Conservation (phyloP, 2,888 invertebrate genomes). For the Brenthis hecate region DNA sequence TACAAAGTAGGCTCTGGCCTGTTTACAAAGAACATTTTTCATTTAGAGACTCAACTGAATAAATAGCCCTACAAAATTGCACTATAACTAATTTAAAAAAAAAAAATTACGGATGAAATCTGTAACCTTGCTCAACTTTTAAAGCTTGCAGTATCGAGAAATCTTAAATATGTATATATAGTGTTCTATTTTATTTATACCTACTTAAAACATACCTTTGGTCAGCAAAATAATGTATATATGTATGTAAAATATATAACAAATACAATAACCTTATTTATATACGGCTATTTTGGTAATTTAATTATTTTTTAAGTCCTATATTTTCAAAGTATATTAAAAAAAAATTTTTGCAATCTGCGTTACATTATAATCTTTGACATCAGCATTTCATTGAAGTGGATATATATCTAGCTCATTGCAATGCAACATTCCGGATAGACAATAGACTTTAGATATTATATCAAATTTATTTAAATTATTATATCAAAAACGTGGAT, state of each 20-base stretch:
- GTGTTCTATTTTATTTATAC: too few relatives aligned
- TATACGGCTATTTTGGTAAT: too few relatives aligned
- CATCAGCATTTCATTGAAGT: conserved; percentile 28
- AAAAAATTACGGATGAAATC: not conserved
- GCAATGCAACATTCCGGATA: conserved; percentile 36
- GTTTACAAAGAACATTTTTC: conserved; percentile 14
- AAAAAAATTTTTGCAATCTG: not conserved
- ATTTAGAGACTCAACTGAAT: not conserved
- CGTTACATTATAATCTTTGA: conserved; percentile 9
- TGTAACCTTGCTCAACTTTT: too few relatives aligned
- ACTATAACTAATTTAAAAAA: not conserved
- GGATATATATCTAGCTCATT: conserved; percentile 35
- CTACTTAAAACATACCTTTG: too few relatives aligned
- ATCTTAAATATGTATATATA: too few relatives aligned
- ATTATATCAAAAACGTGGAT: conserved; percentile 27
- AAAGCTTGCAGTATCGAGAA: too few relatives aligned
- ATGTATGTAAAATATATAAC: not conserved
- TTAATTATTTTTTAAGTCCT: too few relatives aligned
- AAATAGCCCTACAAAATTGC: conserved; percentile 3
- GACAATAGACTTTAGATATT: conserved; percentile 34
- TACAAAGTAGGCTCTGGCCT: conserved; percentile 44
- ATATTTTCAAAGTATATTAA: too few relatives aligned
- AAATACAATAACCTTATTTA: not conserved
- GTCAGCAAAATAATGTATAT: too few relatives aligned
- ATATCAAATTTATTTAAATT: too few relatives aligned